Conservation (phyloP, 2,113 vertebrate genomes). For the Fulmarus glacialis region DNA sequence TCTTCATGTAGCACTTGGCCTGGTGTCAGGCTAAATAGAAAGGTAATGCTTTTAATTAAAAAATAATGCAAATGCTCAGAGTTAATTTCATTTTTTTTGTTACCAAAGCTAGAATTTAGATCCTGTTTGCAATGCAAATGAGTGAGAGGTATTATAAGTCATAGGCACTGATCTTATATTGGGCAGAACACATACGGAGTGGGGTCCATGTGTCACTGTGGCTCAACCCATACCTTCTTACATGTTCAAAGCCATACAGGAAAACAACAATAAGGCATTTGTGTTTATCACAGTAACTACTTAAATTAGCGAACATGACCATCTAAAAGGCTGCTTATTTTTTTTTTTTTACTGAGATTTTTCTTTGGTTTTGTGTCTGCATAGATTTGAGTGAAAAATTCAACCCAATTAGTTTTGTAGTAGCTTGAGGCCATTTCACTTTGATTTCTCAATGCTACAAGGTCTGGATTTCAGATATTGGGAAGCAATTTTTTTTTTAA, state of each 20-base stretch:
- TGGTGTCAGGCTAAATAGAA: neutral
- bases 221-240: neutral
- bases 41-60: neutral
- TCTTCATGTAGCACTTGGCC: neutral
- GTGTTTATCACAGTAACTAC: neutral
- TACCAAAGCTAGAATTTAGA: neutral
- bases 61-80: neutral
- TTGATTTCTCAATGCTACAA: neutral
- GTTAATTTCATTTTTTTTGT: neutral
- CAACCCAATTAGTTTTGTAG: neutral
- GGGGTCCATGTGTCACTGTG: accelerated
- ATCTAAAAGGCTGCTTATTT: neutral
- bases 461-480: neutral
- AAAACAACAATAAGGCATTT: neutral
- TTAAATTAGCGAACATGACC: neutral
- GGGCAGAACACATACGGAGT: neutral
- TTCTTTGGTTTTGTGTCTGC: neutral
- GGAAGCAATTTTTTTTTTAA: neutral
- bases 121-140: neutral
- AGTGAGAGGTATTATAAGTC: neutral
- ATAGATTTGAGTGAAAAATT: neutral
- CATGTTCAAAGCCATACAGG: neutral
- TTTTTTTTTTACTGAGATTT: neutral
- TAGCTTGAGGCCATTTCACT: neutral
- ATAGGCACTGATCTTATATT: neutral